Base-by-base conservation (phyloP, 2,797 vertebrate species). In the Carduelis carduelis region DNA sequence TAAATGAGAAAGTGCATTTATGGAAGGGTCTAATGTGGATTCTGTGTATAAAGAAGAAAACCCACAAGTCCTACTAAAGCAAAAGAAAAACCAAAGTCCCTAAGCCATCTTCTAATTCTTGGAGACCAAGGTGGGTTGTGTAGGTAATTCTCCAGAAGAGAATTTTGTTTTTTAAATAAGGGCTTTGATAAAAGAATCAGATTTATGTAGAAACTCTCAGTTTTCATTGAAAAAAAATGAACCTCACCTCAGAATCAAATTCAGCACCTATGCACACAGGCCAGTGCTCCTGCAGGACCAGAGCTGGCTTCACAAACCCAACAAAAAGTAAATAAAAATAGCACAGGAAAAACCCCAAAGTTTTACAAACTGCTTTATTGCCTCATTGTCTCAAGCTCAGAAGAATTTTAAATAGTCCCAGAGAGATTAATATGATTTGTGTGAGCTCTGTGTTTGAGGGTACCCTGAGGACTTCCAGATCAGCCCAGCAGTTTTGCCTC, bases 291-390 rank as follows among this genome's bases (percentile, higher is more conserved):
- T 64, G 21, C 35, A 80, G 53, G 26, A 44, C 26, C 12, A 12
- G 3, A 44, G 19, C 4, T 37, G 64, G 8, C 47, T 83, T 72
- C 64, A 46, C 9, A 74, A 59, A 23, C 28, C 27, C 20, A 44
- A 34, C 6, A 82, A 76, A 60, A 78, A 44, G 0, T 27, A 34
- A 68, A 50, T 21, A 11, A 55, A 75, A 68, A 74, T 22, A 43
- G 1, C 39, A 49, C 5, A 15, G 41, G 19, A 30, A 53, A 23
- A 56, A 6, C 2, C 2, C 2, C 39, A 22, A 78, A 8, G 1
- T 56, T 72, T 84, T 79, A 47, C 65, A 18, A 83, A 30, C 6
- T 47, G 11, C 27, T 72, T 56, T 55, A 59, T 26, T 35, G 21
- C 18, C 34, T 84, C 34, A 22, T 55, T 96, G 55, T 32, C 56